Evolutionary conservation across 2,888 invertebrate genomes (phyloP), one percentile per base, ranked within the genome.

Genomic region (Scaptomyza flava): DNA sequence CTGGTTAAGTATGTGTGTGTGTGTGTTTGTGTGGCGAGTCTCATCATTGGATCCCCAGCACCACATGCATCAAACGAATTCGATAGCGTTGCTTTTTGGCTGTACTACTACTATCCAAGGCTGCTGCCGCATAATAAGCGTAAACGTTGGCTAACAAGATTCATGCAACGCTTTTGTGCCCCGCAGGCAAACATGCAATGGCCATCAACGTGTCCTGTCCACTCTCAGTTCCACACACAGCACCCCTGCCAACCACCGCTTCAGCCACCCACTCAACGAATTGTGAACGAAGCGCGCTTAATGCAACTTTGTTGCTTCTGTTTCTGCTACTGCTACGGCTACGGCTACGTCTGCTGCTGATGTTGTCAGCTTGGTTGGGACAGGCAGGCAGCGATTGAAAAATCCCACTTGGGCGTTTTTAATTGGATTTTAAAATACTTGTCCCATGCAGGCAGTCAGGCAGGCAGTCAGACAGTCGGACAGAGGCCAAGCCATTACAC

Each of bases 351-450:
- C 36, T 56, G 70, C 11, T 57, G 42, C 27, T 70, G 68, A 31
- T 73, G 72, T 57, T 76, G 68, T 64, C 60, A 75, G 70, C 75
- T 60, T 54, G 42, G 54, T 14, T 58, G 59, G 42, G 51, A 61
- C 59, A 64, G 57, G 65, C 71, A 54, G 68, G 83, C 88, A 87
- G 83, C 89, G 90, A 89, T 90, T 90, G 90, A 89, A 90, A 88
- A 89, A 81, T 89, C 89, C 89, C 89, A 85, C 82, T 84, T 82
- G 90, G 89, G 90, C 87, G 89, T 90, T 90, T 91, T 91, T 92
- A 92, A 92, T 91, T 92, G 91, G 92, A 91, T 92, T 91, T 92
- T 91, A 91, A 91, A 91, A 91, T 89, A 91, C 92, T 90, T 85
- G 77, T 81, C 76, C 77, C 84, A 85, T 87, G 69, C 89, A 85